Base-by-base conservation (phyloP, 2,888 invertebrate genomes). In the Eledona agricola region DNA sequence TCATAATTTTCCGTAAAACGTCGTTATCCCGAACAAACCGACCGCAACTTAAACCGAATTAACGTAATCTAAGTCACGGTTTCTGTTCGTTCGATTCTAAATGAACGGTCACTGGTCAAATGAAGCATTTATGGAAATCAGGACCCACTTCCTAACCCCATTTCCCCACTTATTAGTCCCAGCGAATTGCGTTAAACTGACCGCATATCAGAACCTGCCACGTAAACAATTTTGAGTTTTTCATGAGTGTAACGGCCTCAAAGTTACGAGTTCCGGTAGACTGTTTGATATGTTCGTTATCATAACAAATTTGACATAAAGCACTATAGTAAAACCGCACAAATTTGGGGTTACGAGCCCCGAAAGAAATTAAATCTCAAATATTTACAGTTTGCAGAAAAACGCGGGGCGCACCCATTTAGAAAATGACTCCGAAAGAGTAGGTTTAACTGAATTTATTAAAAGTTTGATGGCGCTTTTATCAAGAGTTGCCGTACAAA, bases 21-120 rank as follows among this genome's bases (percentile, higher is more conserved):
- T 50, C 35, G 46, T 55, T 46, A 46, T 42, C 40, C 51, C 37
- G 46, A 42, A 29, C 28, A 46, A 46, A 42, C 45, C 29, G 25
- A 31, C 55, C 55, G 32, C 45, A 51, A 46, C 51, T 46, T 46
- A 38, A 42, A 55, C 16, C 46, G 28, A 55, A 55, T 55, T 55
- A 46, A 42, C 51, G 26, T 51, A 46, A 55, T 46, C 51, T 55
- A 26, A 35, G 22, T 45, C 23, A 53, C 50, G 43, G 23, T 19
- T 13, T 9, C n/a, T 12, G 32, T 34, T 22, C 12, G 31, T 46
- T 46, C 45, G 25, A 46, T 46, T 32, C 25, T 26, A 26, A 34
- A 46, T 46, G 32, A 46, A 46, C 45, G 45, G 45, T 26, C 25
- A 34, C 22, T 12, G 16, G 17, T 16, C 32, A 23, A 22, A 31